Base-by-base conservation (phyloP, 2,888 invertebrate genomes). In the Azorinus chamasolen region DNA sequence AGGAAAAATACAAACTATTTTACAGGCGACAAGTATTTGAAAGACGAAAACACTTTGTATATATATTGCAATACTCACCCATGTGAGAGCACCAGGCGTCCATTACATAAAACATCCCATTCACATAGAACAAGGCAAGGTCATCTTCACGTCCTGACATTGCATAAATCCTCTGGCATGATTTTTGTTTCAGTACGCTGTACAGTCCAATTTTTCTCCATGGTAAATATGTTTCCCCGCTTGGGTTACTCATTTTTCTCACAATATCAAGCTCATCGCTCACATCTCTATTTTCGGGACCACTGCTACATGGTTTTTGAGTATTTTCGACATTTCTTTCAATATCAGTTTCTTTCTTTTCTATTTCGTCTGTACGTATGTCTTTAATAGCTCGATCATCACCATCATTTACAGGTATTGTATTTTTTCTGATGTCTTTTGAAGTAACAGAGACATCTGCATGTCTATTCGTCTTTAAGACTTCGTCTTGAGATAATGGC, bases 11-110 rank as follows among this genome's bases (percentile, higher is more conserved):
- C n/a, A n/a, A n/a, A n/a, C n/a, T n/a, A n/a, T n/a, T n/a, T n/a
- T n/a, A n/a, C n/a, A n/a, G n/a, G n/a, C n/a, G n/a, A n/a, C n/a
- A n/a, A n/a, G n/a, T n/a, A n/a, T n/a, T n/a, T n/a, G n/a, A n/a
- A n/a, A n/a, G n/a, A n/a, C n/a, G n/a, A n/a, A n/a, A n/a, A n/a
- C n/a, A n/a, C n/a, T n/a, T n/a, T n/a, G n/a, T n/a, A n/a, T n/a
- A n/a, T n/a, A n/a, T n/a, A n/a, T n/a, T n/a, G n/a, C n/a, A 6
- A 10, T 32, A 32, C 87, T 74, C 66, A 89, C 90, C 89, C 88
- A 90, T 88, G 53, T 90, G 90, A 4, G 87, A 82, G 66, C 90
- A 90, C 89, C 89, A 89, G 0, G 90, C 88, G 8, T 82, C 84
- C 83, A 90, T 84, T 2, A 84, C 88, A 59, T 84, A 83, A 64